phyloP scores from a whole-genome alignment of 2,888 invertebrate species.

The Tenthredo distinguenda region DNA sequence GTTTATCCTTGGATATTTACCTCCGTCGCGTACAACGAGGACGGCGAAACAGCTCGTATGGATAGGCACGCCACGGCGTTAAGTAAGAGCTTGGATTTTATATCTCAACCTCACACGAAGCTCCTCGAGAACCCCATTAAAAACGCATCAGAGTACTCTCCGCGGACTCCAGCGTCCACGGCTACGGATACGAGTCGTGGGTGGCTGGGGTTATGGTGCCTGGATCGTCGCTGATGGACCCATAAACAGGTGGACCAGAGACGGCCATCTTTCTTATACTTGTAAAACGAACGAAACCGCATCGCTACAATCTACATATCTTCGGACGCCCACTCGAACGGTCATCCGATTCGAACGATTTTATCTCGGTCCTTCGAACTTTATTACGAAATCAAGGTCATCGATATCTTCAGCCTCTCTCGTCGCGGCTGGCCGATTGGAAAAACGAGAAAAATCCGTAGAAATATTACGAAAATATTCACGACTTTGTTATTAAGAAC shows the following conservation, averaged over 20 bases:
- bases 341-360: conserved; percentile 30
- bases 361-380: conserved; percentile 23
- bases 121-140: conserved; percentile 57
- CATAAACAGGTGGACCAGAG: conserved; percentile 51
- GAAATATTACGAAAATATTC: no score
- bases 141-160: conserved; percentile 48
- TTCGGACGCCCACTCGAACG: conserved; percentile 25
- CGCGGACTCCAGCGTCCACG: conserved; percentile 23
- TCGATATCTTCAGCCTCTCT: conserved; percentile 27
- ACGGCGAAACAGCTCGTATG: conserved; percentile 25
- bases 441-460: neutral
- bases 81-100: conserved; percentile 74
- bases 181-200: conserved; percentile 21
- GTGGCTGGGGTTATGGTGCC: conserved; percentile 47
- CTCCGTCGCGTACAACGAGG: conserved; percentile 7
- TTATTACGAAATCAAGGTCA: conserved; percentile 33
- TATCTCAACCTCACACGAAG: conserved; percentile 75
- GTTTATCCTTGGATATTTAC: conserved; percentile 39
- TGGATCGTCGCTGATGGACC: conserved; percentile 38
- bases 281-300: conserved; percentile 44
- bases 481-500: no score
- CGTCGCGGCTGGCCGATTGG: neutral
- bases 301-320: conserved; percentile 43
- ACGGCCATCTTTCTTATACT: conserved; percentile 43
- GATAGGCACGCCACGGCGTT: conserved; percentile 60